phyloP scores from a whole-genome alignment of 2,797 vertebrate genomes.

The Sarcophilus harrisii region DNA sequence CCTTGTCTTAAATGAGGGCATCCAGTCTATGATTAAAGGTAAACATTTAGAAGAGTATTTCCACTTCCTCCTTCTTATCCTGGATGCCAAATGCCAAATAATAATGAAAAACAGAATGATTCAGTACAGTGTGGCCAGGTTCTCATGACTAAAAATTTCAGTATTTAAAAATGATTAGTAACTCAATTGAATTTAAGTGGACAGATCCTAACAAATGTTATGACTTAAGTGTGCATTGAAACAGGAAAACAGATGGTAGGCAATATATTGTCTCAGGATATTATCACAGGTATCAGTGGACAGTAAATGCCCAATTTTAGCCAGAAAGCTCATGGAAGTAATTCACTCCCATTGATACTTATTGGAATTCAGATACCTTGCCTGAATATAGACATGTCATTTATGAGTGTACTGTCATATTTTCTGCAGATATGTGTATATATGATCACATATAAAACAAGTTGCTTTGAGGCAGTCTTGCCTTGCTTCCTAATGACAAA shows the following conservation, averaged over 20 bases:
- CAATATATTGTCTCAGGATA: background rate
- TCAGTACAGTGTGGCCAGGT: background rate
- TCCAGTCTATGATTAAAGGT: background rate
- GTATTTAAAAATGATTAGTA: conserved; percentile 46
- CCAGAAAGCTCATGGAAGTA: conserved; percentile 31
- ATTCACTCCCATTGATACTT: conserved; percentile 43
- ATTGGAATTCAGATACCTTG: conserved; percentile 24
- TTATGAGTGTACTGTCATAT: conserved; percentile 3
- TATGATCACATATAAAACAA: conserved; percentile 3
- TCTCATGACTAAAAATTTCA: conserved; percentile 18
- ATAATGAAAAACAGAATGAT: background rate
- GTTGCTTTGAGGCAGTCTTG: conserved; percentile 20
- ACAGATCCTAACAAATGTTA: conserved; percentile 19
- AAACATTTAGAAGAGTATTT: background rate
- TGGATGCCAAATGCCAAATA: rapidly evolving
- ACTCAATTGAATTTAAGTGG: conserved; percentile 3
- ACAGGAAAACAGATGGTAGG: conserved; percentile 2
- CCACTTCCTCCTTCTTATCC: background rate
- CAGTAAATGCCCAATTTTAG: conserved; percentile 46
- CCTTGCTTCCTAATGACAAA: conserved; percentile 27
- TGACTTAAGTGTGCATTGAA: background rate
- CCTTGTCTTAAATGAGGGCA: background rate
- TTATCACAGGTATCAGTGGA: conserved; percentile 14
- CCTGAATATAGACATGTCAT: conserved; percentile 45
- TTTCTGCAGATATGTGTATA: conserved; percentile 32